phyloP scores from a whole-genome alignment of 2,888 invertebrate genomes.

The Himalopsyche anomala region DNA sequence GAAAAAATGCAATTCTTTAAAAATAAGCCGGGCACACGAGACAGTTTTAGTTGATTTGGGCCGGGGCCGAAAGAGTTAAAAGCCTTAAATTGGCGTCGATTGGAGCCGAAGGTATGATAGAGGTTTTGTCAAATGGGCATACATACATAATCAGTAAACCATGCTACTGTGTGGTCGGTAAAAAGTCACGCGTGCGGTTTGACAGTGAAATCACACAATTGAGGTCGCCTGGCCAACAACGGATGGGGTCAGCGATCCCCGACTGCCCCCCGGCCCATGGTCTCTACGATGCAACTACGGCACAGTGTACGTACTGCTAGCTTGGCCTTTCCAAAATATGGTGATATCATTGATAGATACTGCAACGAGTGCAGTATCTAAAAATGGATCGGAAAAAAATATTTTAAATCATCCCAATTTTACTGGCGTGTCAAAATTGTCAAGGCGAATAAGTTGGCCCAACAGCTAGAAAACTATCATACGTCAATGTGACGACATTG shows the following conservation, averaged over 20 bases:
- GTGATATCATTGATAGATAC: neutral
- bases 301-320: no score
- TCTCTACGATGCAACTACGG: neutral
- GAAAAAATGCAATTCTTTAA: no score
- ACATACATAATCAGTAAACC: no score
- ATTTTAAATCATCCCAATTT: no score
- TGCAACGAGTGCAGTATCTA: neutral
- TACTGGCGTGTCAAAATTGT: no score
- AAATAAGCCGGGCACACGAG: no score
- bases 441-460: no score
- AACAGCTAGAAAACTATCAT: no score
- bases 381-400: neutral
- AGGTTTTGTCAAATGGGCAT: neutral
- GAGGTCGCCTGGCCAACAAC: conserved; percentile 15
- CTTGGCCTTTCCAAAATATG: neutral
- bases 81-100: neutral
- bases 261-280: neutral
- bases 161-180: neutral
- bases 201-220: conserved; percentile 42
- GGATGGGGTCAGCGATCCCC: conserved; percentile 42
- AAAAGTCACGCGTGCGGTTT: conserved; percentile 40
- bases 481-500: no score
- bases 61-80: no score
- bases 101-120: neutral
- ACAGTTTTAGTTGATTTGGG: no score